phyloP scores from a whole-genome alignment of 2,888 invertebrate genomes.

The Peribatodes rhomboidaria region DNA sequence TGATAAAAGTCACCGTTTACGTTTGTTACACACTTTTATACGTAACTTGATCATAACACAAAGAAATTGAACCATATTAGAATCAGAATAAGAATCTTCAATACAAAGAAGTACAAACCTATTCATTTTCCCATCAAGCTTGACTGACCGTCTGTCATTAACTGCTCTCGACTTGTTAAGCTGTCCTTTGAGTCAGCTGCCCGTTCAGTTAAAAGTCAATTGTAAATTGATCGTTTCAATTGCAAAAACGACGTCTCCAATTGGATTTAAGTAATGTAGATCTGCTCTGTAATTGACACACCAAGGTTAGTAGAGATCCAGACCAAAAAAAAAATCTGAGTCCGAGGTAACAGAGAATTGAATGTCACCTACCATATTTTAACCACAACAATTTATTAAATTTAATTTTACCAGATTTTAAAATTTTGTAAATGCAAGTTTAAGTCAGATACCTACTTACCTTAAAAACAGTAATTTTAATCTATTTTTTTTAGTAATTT shows the following conservation, averaged over 20 bases:
- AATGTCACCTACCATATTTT: no score
- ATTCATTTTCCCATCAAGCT: slow-evolving; percentile 3
- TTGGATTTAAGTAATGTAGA: slow-evolving; percentile 35
- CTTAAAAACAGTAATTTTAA: no score
- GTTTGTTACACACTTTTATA: no score
- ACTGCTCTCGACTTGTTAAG: slow-evolving; percentile 5
- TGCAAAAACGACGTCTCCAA: slow-evolving; percentile 40
- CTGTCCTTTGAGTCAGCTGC: slow-evolving; percentile 20
- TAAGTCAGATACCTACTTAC: no score
- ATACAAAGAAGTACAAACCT: background rate
- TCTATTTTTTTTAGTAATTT: no score
- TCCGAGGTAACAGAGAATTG: no score
- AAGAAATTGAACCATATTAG: background rate
- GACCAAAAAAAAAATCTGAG: no score
- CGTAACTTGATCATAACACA: no score
- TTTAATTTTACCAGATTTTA: no score
- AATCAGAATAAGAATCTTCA: background rate
- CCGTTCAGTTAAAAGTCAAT: slow-evolving; percentile 33
- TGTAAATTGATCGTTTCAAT: slow-evolving; percentile 44
- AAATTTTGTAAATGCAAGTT: no score
- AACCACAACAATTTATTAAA: no score
- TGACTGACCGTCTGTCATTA: slow-evolving; percentile 4
- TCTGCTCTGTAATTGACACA: slow-evolving; percentile 31
- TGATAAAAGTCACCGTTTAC: no score
- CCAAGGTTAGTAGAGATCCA: background rate